Percentiles rank a stretch among this genome's conserved stretches.
These are phyloP conservation scores for Chanos chanos DNA, from an alignment of 2,797 vertebrate genomes.

Conservation along the genomic window DNA sequence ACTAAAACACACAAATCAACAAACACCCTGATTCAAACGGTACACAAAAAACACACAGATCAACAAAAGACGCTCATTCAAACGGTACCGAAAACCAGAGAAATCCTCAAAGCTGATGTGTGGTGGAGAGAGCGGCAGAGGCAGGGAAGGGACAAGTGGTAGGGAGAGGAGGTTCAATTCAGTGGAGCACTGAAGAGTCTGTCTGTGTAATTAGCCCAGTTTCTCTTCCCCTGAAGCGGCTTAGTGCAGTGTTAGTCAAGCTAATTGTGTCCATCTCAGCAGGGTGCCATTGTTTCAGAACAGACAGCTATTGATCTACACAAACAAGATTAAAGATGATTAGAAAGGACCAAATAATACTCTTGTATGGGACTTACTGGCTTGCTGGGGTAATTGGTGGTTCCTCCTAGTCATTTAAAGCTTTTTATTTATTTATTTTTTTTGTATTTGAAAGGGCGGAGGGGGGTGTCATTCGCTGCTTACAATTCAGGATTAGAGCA, in stretches of 20 bases:
- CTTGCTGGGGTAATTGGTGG: constrained; percentile 47
- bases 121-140: background rate
- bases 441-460: no score
- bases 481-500: constrained; percentile 11
- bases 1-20: no score
- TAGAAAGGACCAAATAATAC: constrained; percentile 61
- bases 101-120: no score
- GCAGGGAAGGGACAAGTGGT: background rate
- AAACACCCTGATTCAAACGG: constrained; percentile 29
- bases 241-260: constrained; percentile 28
- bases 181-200: constrained; percentile 48
- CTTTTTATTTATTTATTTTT: no score
- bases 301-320: constrained; percentile 60
- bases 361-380: constrained; percentile 48
- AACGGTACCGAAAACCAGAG: background rate
- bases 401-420: constrained; percentile 33
- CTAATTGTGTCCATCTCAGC: constrained; percentile 57
- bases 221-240: constrained; percentile 36
- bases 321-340: constrained; percentile 72
- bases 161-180: constrained; percentile 32
- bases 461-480: constrained; percentile 19
- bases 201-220: constrained; percentile 43
- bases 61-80: background rate
- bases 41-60: constrained; percentile 21
- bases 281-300: constrained; percentile 51